Evolutionary conservation across 2,113 vertebrate genomes (phyloP).

Genomic region (Eolophus roseicapilla): DNA sequence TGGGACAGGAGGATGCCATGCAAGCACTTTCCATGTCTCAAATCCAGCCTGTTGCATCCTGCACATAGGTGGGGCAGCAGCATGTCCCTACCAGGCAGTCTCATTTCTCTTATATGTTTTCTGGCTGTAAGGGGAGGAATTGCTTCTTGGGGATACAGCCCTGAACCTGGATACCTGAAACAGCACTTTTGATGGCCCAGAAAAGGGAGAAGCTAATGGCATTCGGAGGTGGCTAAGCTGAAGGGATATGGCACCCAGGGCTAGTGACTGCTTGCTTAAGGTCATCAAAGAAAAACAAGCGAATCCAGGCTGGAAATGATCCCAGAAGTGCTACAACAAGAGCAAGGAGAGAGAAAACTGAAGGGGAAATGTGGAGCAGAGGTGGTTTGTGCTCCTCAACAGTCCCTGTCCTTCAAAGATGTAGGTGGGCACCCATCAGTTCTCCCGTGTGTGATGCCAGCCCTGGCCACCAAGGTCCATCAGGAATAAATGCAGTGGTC

Average conservation of each 20-base stretch:
- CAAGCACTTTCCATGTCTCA: background rate
- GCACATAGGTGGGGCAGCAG: background rate
- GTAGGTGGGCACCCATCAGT: background rate
- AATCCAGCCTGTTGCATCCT: background rate
- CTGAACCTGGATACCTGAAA: background rate
- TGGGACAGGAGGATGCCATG: background rate
- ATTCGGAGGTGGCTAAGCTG: background rate
- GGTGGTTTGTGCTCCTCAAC: background rate
- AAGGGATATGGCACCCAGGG: background rate
- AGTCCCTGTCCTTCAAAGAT: background rate
- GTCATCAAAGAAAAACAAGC: background rate
- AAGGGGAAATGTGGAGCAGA: background rate
- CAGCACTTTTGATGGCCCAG: background rate
- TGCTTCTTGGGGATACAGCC: background rate
- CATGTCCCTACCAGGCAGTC: rapidly evolving
- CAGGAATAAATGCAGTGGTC: background rate
- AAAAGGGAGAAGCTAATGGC: background rate
- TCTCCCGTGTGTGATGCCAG: background rate
- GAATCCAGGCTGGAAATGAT: background rate
- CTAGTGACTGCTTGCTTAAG: background rate
- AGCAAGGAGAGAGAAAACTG: background rate
- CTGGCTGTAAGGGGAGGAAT: background rate
- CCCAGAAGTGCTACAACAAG: background rate
- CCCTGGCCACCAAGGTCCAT: background rate
- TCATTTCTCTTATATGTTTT: background rate